Evolutionary conservation across 2,797 vertebrate genomes (phyloP), one percentile per base, ranked within the genome.

Genomic region (Antennarius maculatus): DNA sequence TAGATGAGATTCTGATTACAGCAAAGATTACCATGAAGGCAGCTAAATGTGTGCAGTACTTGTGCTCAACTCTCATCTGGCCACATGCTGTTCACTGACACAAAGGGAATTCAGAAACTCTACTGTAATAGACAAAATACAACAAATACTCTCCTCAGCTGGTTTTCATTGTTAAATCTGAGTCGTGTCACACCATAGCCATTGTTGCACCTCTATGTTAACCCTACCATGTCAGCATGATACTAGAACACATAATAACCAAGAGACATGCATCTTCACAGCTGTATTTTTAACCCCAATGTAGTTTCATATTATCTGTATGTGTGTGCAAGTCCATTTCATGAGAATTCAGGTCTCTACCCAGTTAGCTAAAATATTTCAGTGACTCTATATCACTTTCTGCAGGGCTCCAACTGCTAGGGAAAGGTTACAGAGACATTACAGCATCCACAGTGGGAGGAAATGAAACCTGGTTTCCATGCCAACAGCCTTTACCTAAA

Each of bases 401-500:
- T 50, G 45, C 66, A 58, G 50, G 61, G 43, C 73, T 45, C 55
- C 58, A 18, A 51, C 61, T 64, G 74, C 65, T 58, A 51, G 55
- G 51, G 66, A 61, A 79, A 81, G 86, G 80, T 86, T 88, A 86
- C 79, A 86, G 72, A 76, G 56, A 70, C 68, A 66, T 90, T 86
- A 80, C 80, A 86, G 72, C 83, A 85, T 84, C 69, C 72, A 71
- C 59, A 16, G 57, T 46, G 48, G 70, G 66, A 81, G 64, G 57
- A 75, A 75, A 62, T 18, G 61, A 82, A 74, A 84, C 74, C 77
- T 75, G 74, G 88, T 91, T 90, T 85, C 86, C 83, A 87, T 91
- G 90, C 94, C 92, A 92, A 93, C 91, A 79, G 86, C 72, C 89
- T 91, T 81, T 77, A 88, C 75, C 88, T 81, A 88, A 76, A 76